A percentile compares a stretch with the other conserved stretches of the same genome.
Conservation (phyloP, 1,140 invertebrate genomes). For the Drosophila pseudoananassae region DNA sequence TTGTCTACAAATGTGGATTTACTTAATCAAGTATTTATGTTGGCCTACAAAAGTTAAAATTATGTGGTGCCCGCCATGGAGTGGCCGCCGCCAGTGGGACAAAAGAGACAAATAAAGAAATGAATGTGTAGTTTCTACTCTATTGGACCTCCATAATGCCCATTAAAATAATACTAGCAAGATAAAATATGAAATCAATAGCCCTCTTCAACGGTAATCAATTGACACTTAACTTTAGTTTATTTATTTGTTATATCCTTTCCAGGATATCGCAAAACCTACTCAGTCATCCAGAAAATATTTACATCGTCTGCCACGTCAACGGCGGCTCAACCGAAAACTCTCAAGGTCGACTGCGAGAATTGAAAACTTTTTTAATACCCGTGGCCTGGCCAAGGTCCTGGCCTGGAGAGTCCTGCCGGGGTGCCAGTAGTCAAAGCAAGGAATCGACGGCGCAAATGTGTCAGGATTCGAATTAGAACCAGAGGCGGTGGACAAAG, state of each 20-base stretch:
- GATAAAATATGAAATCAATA: background rate
- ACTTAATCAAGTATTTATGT: constrained; percentile 73
- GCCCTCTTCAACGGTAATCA: background rate
- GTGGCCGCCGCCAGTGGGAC: constrained; percentile 26
- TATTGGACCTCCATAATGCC: background rate
- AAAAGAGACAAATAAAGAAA: constrained; percentile 57
- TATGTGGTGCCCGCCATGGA: constrained; percentile 52
- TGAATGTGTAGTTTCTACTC: background rate
- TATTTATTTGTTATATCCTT: background rate
- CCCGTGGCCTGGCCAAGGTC: constrained; percentile 28
- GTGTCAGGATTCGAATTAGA: constrained; percentile 57
- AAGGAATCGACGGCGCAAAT: constrained; percentile 34
- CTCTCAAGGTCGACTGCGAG: constrained; percentile 20
- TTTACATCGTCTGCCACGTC: constrained; percentile 14
- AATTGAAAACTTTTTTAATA: constrained; percentile 62
- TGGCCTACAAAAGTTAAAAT: constrained; percentile 71
- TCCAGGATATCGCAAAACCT: constrained; percentile 10
- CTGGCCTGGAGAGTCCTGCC: constrained; percentile 12
- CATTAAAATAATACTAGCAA: background rate
- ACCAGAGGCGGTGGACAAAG: constrained; percentile 30
- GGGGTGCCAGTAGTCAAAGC: constrained; percentile 12
- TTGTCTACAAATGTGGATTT: constrained; percentile 72
- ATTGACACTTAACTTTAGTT: too few relatives aligned
- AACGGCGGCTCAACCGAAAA: constrained; percentile 18
- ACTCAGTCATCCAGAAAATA: constrained; percentile 15